Conservation (phyloP, 2,797 vertebrate species). For the Botia kubotai region DNA sequence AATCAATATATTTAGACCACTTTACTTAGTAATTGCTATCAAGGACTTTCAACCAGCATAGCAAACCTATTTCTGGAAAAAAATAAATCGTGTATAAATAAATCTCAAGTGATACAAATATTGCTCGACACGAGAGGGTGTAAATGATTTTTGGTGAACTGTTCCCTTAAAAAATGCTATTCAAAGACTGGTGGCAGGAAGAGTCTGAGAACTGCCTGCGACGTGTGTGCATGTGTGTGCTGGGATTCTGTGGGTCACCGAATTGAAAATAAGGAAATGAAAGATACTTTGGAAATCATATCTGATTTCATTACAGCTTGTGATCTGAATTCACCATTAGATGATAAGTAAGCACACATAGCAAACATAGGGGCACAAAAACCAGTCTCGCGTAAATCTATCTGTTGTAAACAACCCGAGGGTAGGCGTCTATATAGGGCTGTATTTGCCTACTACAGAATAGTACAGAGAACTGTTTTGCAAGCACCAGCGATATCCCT, state of each 20-base stretch:
- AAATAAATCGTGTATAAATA: no score
- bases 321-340: slow-evolving; percentile 17
- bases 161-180: slow-evolving; percentile 57
- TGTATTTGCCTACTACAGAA: neutral
- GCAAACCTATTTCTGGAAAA: no score
- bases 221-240: slow-evolving; percentile 37
- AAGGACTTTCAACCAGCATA: no score
- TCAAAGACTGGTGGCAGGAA: slow-evolving; percentile 24
- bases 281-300: slow-evolving; percentile 41
- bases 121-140: neutral
- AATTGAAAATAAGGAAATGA: slow-evolving; percentile 53
- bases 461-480: slow-evolving; percentile 23
- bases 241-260: slow-evolving; percentile 3
- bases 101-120: neutral
- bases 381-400: neutral
- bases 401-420: neutral
- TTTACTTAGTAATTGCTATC: no score
- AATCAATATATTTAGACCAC: no score
- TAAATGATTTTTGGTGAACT: neutral
- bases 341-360: slow-evolving; percentile 31
- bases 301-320: slow-evolving; percentile 61
- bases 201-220: slow-evolving; percentile 50
- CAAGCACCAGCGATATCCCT: neutral
- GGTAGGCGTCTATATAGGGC: neutral
- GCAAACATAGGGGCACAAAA: slow-evolving; percentile 8